Conservation (phyloP, 2,888 invertebrate species). For the Drosophila neonasuta region DNA sequence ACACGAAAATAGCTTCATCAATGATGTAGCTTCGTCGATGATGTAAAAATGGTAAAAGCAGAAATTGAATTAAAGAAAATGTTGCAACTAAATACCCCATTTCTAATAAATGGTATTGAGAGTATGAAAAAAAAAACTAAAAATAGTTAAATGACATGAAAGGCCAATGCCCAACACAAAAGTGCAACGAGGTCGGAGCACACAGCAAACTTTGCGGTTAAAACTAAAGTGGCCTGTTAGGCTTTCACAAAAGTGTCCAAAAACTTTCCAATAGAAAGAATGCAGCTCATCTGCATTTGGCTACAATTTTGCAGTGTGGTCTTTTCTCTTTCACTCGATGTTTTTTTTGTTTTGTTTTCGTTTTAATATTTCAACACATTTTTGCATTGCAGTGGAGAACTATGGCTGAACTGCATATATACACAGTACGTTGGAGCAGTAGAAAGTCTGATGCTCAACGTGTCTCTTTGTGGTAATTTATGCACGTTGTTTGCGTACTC, state of each 20-base stretch:
- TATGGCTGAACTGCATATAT: conserved; percentile 2
- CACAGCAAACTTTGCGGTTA: conserved; percentile 71
- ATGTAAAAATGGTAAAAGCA: no score
- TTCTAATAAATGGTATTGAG: background rate
- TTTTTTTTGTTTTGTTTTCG: conserved; percentile 25
- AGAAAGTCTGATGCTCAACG: conserved; percentile 37
- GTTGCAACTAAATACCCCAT: background rate
- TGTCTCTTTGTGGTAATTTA: conserved; percentile 69
- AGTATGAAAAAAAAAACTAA: conserved; percentile 22
- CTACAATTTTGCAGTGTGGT: conserved; percentile 41
- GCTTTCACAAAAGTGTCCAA: conserved; percentile 72
- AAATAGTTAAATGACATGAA: conserved; percentile 74
- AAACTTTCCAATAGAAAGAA: conserved; percentile 67
- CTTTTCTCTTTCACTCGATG: conserved; percentile 1
- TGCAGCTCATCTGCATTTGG: conserved; percentile 60
- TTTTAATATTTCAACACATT: conserved; percentile 75
- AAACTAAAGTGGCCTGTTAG: conserved; percentile 76
- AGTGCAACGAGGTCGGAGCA: conserved; percentile 68
- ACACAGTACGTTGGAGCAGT: conserved; percentile 6
- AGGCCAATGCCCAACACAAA: conserved; percentile 68
- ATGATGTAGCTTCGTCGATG: no score
- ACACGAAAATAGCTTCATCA: no score
- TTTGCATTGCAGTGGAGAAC: conserved; percentile 52
- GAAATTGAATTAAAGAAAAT: no score
- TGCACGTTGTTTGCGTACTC: conserved; percentile 72